These are phyloP conservation scores for Acanthosepion pharaonis DNA, from an alignment of 2,888 invertebrate genomes.

Conservation along the genomic window DNA sequence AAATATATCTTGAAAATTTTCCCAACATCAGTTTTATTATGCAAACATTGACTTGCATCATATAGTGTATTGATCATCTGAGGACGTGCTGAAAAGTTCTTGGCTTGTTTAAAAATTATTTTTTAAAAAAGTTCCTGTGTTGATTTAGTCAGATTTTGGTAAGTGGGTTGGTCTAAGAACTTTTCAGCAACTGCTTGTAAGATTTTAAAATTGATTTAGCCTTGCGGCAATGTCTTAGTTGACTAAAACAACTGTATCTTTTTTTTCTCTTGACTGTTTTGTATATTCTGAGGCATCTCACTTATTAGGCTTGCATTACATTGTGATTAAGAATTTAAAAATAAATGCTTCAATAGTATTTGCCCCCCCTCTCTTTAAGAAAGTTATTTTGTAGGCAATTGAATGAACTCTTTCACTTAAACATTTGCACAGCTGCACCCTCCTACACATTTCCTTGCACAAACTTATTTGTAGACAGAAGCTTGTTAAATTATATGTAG, in stretches of 20 bases:
- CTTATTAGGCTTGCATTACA: neutral
- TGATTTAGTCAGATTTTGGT: too few species aligned
- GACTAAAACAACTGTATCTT: neutral
- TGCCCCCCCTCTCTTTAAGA: neutral
- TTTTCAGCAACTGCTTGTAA: neutral
- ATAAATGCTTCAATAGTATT: neutral
- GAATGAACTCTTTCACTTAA: neutral
- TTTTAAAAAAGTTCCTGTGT: too few species aligned
- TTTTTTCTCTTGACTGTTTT: neutral
- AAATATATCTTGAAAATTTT: too few species aligned
- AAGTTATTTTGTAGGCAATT: neutral
- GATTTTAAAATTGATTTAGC: neutral
- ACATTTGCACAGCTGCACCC: neutral
- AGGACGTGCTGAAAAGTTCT: too few species aligned
- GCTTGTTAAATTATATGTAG: neutral
- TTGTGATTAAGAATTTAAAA: slow-evolving; percentile 4
- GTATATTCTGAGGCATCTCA: neutral
- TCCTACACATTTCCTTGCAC: neutral
- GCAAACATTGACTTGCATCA: too few species aligned
- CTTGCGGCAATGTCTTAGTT: neutral
- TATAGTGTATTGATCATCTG: too few species aligned
- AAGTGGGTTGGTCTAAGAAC: too few species aligned
- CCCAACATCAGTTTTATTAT: too few species aligned
- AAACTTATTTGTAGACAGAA: neutral
- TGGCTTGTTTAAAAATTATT: too few species aligned